Conservation (phyloP, 1,140 invertebrate genomes). For the Ericerus pela region DNA sequence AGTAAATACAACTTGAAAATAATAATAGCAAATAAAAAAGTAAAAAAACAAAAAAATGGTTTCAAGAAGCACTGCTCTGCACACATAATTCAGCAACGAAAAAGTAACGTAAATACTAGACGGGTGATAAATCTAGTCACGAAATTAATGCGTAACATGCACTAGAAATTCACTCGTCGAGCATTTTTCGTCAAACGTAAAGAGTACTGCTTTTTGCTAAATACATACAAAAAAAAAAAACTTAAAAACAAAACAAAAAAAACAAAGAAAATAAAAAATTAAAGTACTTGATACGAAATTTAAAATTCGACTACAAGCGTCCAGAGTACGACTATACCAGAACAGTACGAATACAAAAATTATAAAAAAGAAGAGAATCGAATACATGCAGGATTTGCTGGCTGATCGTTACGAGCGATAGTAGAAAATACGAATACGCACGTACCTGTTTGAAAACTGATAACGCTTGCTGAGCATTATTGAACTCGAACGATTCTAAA, state of each 20-base stretch:
- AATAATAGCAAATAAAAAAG: not conserved
- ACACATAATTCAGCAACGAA: not conserved
- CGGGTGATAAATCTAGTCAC: slow-evolving; percentile 42
- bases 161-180: slow-evolving; percentile 18
- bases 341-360: no score
- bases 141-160: slow-evolving; percentile 21
- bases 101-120: slow-evolving; percentile 2
- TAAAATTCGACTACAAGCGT: no score
- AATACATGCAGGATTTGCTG: no score
- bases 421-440: no score
- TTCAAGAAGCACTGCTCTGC: not conserved
- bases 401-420: no score
- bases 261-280: no score
- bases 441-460: slow-evolving; percentile 54
- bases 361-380: no score
- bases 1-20: not conserved
- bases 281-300: no score
- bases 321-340: no score
- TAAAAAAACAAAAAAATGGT: not conserved
- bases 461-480: slow-evolving; percentile 48
- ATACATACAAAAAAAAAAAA: no score
- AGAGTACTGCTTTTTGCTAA: no score
- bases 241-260: no score
- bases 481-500: slow-evolving; percentile 59
- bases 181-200: not conserved